phyloP scores from a whole-genome alignment of 2,888 invertebrate genomes.

The Hemaris fuciformis region DNA sequence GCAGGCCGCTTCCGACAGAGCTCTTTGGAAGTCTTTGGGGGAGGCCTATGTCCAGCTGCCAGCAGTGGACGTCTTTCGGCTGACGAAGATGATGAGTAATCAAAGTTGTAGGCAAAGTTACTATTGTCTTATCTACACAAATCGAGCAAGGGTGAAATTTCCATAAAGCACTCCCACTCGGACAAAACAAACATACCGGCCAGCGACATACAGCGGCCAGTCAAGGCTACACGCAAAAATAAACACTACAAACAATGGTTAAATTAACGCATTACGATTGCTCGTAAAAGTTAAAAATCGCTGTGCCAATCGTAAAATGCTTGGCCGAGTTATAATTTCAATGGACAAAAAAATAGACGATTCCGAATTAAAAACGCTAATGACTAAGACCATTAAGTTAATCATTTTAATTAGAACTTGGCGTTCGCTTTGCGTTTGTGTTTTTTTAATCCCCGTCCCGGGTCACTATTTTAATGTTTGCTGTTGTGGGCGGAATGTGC shows the following conservation, averaged over 20 bases:
- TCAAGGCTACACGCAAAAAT: constrained; percentile 20
- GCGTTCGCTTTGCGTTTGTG: constrained; percentile 60
- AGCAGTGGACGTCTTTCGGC: too few species aligned
- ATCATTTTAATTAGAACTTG: constrained; percentile 81
- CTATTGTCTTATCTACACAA: neutral
- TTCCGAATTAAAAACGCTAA: constrained; percentile 81
- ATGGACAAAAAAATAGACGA: constrained; percentile 62
- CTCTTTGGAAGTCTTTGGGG: too few species aligned
- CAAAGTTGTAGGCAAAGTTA: too few species aligned
- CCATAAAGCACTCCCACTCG: neutral
- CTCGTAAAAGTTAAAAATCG: constrained; percentile 52
- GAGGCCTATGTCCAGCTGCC: too few species aligned
- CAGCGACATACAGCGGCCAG: too few species aligned
- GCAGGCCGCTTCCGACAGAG: too few species aligned
- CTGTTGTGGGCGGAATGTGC: neutral
- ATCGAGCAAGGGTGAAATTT: neutral
- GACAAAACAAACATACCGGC: neutral
- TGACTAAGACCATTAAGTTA: constrained; percentile 81
- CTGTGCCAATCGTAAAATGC: constrained; percentile 58
- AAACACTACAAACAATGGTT: constrained; percentile 21
- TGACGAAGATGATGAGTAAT: too few species aligned
- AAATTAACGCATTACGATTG: constrained; percentile 37
- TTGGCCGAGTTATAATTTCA: constrained; percentile 62
- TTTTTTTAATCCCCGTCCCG: constrained; percentile 41
- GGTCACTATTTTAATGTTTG: constrained; percentile 19